A percentile compares a stretch with the other conserved stretches of the same genome.
Conservation (phyloP, 2,797 vertebrate species). For the Manis javanica region DNA sequence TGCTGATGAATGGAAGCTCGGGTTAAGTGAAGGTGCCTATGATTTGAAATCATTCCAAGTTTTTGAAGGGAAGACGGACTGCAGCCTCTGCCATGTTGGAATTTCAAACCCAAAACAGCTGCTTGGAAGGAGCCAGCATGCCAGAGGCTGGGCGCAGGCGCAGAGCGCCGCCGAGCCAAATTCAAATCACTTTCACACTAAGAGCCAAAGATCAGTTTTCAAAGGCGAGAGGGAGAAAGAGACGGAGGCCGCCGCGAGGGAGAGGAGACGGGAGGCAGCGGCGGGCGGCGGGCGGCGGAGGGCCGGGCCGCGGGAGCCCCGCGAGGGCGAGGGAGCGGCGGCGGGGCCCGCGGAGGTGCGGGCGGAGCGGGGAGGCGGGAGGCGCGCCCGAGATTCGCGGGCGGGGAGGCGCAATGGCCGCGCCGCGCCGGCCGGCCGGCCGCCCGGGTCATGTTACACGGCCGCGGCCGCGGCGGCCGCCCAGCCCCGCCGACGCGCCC, state of each 20-base stretch:
- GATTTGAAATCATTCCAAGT: conserved; percentile 98
- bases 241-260: conserved; percentile 74
- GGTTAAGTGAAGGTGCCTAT: conserved; percentile 93
- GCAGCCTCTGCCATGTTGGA: conserved; percentile 99
- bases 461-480: conserved; percentile 77
- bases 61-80: conserved; percentile 96
- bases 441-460: conserved; percentile 84
- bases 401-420: conserved; percentile 82
- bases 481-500: conserved; percentile 71
- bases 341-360: conserved; percentile 56
- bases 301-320: conserved; percentile 62
- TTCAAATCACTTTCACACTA: conserved; percentile 92
- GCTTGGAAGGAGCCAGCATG: conserved; percentile 94
- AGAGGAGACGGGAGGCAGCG: conserved; percentile 68
- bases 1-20: conserved; percentile 90
- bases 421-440: conserved; percentile 77
- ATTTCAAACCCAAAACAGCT: conserved; percentile 99
- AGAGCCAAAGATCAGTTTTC: conserved; percentile 89
- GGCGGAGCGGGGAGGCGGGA: conserved; percentile 47
- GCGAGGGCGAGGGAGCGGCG: conserved; percentile 42
- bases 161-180: conserved; percentile 93
- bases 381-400: conserved; percentile 76
- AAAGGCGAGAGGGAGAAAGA: conserved; percentile 84
- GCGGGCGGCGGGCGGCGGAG: conserved; percentile 71
- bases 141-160: conserved; percentile 95